Conservation (phyloP, 2,797 vertebrate species). For the Takifugu rubripes region DNA sequence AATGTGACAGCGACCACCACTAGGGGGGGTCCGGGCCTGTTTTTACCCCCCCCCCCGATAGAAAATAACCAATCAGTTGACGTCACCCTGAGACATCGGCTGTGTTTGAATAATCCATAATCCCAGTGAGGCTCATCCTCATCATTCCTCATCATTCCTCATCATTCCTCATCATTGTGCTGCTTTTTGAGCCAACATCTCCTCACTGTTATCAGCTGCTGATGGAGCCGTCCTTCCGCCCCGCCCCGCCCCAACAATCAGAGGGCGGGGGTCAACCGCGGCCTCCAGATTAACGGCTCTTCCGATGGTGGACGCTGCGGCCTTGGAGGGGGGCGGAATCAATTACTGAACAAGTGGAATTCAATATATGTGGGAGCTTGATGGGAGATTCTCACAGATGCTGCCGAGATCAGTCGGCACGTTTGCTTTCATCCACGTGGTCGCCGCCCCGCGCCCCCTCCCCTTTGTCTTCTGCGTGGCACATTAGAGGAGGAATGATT, state of each 20-base stretch:
- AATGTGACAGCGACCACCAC: no score
- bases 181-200: conserved; percentile 37
- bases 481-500: conserved; percentile 52
- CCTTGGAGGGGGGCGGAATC: conserved; percentile 65
- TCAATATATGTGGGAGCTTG: conserved; percentile 28
- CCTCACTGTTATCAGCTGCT: conserved; percentile 25
- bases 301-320: conserved; percentile 37
- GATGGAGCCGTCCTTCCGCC: conserved; percentile 10
- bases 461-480: conserved; percentile 24
- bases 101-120: not conserved
- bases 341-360: conserved; percentile 61
- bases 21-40: no score
- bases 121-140: conserved; percentile 31
- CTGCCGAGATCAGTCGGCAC: no score
- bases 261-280: conserved; percentile 30
- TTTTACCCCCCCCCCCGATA: not conserved
- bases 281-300: conserved; percentile 43
- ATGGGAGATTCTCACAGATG: no score
- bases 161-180: conserved; percentile 12
- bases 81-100: not conserved
- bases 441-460: not conserved
- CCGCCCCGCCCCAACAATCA: conserved; percentile 36
- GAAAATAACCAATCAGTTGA: conserved; percentile 7
- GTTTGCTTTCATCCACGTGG: not conserved
- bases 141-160: conserved; percentile 1